phyloP scores from a whole-genome alignment of 1,140 invertebrate species.

The Drosophila parabipectinata region DNA sequence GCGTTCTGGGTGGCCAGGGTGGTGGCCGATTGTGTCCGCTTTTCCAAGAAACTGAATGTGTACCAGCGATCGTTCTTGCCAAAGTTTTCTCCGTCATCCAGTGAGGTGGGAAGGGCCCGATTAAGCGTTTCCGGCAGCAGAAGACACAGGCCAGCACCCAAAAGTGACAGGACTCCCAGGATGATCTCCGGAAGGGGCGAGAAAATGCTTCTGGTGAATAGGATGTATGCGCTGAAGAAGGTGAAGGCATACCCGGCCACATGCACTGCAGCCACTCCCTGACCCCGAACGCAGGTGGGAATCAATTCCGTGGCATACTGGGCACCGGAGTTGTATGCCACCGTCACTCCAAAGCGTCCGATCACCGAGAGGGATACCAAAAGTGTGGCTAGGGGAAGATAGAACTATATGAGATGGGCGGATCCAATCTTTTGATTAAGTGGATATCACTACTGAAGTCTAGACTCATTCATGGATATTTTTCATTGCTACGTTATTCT shows the following conservation, averaged over 20 bases:
- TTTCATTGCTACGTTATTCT: no score
- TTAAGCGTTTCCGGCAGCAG: constrained; percentile 80
- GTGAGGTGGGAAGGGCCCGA: constrained; percentile 85
- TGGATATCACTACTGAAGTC: neutral
- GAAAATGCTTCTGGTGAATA: constrained; percentile 83
- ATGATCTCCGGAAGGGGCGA: constrained; percentile 85
- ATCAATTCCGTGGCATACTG: constrained; percentile 88
- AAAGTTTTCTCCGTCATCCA: constrained; percentile 87
- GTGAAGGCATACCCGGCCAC: constrained; percentile 86
- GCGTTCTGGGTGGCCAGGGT: constrained; percentile 31
- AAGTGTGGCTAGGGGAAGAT: constrained; percentile 35
- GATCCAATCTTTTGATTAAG: neutral
- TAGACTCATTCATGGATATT: neutral
- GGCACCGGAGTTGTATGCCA: constrained; percentile 87
- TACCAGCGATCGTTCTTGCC: constrained; percentile 85
- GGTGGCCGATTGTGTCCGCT: constrained; percentile 59
- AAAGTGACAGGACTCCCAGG: constrained; percentile 84
- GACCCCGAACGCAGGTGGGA: constrained; percentile 87
- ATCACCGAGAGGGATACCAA: constrained; percentile 83
- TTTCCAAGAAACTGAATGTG: constrained; percentile 68
- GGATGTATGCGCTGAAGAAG: constrained; percentile 74
- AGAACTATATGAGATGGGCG: neutral
- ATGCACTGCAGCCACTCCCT: constrained; percentile 86
- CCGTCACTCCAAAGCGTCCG: constrained; percentile 87
- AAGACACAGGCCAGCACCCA: constrained; percentile 85